Percentiles rank a stretch among this genome's conserved stretches.
Evolutionary conservation across 2,888 invertebrate genomes (phyloP).

Genomic region (Itoplectis maculator): DNA sequence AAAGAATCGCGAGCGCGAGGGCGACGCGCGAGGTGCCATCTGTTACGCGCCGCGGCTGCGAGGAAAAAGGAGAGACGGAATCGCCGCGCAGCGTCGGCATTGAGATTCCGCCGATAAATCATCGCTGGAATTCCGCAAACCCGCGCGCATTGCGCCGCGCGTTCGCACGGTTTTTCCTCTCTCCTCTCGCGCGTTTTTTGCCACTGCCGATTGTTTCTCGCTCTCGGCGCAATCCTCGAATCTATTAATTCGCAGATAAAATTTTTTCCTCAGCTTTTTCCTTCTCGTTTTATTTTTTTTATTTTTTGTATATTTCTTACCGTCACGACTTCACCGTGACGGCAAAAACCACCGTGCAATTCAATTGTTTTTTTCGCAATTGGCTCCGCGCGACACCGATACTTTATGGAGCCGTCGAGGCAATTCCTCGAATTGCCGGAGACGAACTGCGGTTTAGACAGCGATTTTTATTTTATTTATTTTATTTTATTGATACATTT

Average conservation of each 20-base stretch:
- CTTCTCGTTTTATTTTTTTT: background rate
- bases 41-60: constrained; percentile 17
- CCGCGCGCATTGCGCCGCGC: constrained; percentile 37
- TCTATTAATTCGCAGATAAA: constrained; percentile 2
- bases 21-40: constrained; percentile 21
- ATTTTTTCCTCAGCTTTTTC: background rate
- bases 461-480: constrained; percentile 5
- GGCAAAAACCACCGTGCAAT: background rate
- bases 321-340: too few species aligned
- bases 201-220: constrained; percentile 40
- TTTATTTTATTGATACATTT: constrained; percentile 14
- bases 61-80: constrained; percentile 33
- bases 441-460: background rate
- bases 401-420: background rate
- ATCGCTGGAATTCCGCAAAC: constrained; percentile 40
- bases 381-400: background rate
- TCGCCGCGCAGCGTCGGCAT: constrained; percentile 35
- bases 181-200: too few species aligned
- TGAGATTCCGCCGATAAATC: constrained; percentile 65
- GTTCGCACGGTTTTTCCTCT: constrained; percentile 59
- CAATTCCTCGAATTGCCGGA: too few species aligned
- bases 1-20: constrained; percentile 45
- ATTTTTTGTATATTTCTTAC: background rate
- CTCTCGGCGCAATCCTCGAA: constrained; percentile 3
- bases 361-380: background rate